Evolutionary conservation across 2,888 invertebrate genomes (phyloP), one percentile per base, ranked within the genome.

Genomic region (Hololepta plana): DNA sequence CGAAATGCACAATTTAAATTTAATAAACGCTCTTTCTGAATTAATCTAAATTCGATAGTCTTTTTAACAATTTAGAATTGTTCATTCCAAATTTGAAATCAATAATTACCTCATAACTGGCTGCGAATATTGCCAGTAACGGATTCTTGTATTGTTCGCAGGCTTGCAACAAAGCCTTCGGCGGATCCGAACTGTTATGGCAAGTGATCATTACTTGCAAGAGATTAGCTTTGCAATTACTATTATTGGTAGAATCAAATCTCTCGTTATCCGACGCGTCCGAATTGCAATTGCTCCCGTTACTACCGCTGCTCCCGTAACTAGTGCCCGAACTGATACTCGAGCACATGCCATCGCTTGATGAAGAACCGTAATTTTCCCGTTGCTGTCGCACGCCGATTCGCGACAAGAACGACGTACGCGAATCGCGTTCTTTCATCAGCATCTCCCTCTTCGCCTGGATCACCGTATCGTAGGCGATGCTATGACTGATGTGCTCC

Each of bases 101-200:
- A n/a, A n/a, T n/a, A 36, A 40, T 41, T 41, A 72, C 73, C 62
- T 74, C 72, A 43, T 73, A 74, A 44, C 69, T 72, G 31, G 70
- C 67, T 8, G 74, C 74, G 20, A 75, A 55, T 31, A 75, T 60
- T 7, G 69, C 67, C 5, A 74, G 53, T 28, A 72, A 44, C 0
- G 74, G 72, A 36, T 66, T 66, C 14, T 60, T 55, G 32, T 64
- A 64, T 19, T 55, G 38, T 16, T 60, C 59, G 1, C 71, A 65
- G 4, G 70, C 67, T 8, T 62, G 60, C 9, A 72, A 44, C 14
- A 75, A 46, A 6, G 71, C 67, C 7, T 65, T 67, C 1, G 72
- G 72, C 8, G 74, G 73, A 51, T 74, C 74, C 33, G 67, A 67
- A 24, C 72, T 72, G 19, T 70, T 69, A 42, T 73, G 72, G 37